Conservation (phyloP, 1,140 invertebrate species). For the Arion vulgaris region DNA sequence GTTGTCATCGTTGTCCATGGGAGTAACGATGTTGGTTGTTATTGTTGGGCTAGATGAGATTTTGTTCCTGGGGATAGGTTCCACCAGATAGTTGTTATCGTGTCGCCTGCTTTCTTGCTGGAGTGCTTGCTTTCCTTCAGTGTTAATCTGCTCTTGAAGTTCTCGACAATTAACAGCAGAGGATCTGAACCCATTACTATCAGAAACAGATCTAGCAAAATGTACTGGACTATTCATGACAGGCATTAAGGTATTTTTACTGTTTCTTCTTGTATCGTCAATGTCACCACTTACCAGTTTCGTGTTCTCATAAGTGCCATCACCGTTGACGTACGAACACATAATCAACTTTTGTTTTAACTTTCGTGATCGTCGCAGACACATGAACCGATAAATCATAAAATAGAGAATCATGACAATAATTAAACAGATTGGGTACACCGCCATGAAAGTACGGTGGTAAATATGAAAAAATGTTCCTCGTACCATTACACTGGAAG, state of each 20-base stretch:
- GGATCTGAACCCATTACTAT: background rate
- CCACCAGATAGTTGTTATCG: background rate
- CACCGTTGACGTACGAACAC: conserved; percentile 51
- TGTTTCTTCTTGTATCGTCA: background rate
- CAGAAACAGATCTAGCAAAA: background rate
- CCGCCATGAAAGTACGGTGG: conserved; percentile 51
- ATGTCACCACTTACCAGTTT: conserved; percentile 7
- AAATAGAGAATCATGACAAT: conserved; percentile 58
- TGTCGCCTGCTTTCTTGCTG: background rate
- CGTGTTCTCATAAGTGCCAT: conserved; percentile 38
- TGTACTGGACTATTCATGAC: background rate
- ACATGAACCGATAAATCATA: conserved; percentile 44
- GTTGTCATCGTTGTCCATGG: conserved; percentile 28
- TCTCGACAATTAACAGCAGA: background rate
- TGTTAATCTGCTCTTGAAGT: background rate
- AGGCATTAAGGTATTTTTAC: background rate
- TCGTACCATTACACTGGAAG: conserved; percentile 42
- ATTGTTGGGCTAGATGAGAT: background rate
- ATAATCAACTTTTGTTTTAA: conserved; percentile 47
- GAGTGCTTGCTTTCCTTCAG: background rate
- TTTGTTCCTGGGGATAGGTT: background rate
- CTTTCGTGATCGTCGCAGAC: conserved; percentile 42
- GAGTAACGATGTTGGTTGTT: background rate
- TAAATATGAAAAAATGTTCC: conserved; percentile 26
- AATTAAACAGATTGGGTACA: conserved; percentile 57